phyloP scores from a whole-genome alignment of 2,888 invertebrate species.

The Crocallis elinguaria region DNA sequence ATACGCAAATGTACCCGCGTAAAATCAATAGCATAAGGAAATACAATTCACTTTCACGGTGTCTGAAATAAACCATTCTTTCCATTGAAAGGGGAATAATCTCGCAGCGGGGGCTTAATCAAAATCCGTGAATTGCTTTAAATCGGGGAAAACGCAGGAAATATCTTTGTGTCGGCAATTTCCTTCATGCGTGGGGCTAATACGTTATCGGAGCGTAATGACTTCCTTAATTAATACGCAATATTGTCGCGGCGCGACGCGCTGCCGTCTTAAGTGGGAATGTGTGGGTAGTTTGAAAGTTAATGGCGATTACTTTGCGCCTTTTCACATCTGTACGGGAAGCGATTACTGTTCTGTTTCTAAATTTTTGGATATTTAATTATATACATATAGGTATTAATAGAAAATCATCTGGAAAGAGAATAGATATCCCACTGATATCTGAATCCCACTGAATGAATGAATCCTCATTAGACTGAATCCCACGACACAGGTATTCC shows the following conservation, averaged over 20 bases:
- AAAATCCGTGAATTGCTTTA: slow-evolving; percentile 84
- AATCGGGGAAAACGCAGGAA: slow-evolving; percentile 84
- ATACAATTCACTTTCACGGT: slow-evolving; percentile 83
- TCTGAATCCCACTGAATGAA: no score
- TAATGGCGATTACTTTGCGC: slow-evolving; percentile 6
- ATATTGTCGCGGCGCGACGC: slow-evolving; percentile 57
- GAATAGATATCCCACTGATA: no score
- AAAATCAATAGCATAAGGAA: slow-evolving; percentile 79
- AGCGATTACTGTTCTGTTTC: background rate
- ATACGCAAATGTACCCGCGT: slow-evolving; percentile 51
- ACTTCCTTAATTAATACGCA: slow-evolving; percentile 84
- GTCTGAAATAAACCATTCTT: slow-evolving; percentile 84
- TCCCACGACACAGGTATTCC: no score
- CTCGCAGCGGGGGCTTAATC: slow-evolving; percentile 84
- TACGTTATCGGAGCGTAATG: slow-evolving; percentile 82
- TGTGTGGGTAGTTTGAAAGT: slow-evolving; percentile 27
- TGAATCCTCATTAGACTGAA: no score
- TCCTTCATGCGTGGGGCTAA: slow-evolving; percentile 81
- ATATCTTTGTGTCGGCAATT: slow-evolving; percentile 83
- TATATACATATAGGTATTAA: no score
- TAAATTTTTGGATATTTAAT: background rate
- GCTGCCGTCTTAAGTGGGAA: slow-evolving; percentile 36
- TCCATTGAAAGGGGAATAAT: slow-evolving; percentile 83
- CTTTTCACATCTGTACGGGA: background rate
- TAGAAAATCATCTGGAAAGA: no score